phyloP scores from a whole-genome alignment of 2,113 vertebrate species.

The Columbina picui region DNA sequence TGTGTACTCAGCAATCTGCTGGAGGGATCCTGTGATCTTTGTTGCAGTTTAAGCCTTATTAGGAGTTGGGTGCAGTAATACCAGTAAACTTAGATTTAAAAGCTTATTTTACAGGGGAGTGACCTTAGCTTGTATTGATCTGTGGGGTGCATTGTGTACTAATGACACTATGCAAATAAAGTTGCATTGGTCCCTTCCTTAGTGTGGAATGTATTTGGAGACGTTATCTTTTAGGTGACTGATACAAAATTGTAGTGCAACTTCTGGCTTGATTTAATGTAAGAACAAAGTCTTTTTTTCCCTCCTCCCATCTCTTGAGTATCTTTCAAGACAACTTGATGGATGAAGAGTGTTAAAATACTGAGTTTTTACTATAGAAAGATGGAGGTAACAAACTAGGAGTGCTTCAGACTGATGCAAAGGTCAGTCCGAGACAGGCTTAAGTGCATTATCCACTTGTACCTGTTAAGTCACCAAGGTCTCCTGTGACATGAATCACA shows the following conservation, averaged over 20 bases:
- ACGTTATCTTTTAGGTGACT: background rate
- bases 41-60: background rate
- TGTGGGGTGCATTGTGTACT: background rate
- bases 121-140: background rate
- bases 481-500: rapidly evolving
- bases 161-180: background rate
- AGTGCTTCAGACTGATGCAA: background rate
- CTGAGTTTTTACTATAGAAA: background rate
- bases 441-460: background rate
- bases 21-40: background rate
- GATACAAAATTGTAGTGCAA: background rate
- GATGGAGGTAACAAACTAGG: background rate
- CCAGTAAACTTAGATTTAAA: background rate
- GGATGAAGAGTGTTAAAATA: background rate
- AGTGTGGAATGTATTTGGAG: background rate
- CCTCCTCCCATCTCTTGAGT: background rate
- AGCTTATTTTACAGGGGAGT: background rate
- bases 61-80: background rate
- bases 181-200: background rate
- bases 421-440: background rate
- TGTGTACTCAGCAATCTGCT: background rate
- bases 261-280: background rate
- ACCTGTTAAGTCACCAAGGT: background rate
- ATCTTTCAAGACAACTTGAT: background rate
- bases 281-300: background rate